Percentiles rank a stretch among this genome's conserved stretches.
Evolutionary conservation across 2,888 invertebrate species (phyloP).

Genomic region (Eupithecia insigniata): DNA sequence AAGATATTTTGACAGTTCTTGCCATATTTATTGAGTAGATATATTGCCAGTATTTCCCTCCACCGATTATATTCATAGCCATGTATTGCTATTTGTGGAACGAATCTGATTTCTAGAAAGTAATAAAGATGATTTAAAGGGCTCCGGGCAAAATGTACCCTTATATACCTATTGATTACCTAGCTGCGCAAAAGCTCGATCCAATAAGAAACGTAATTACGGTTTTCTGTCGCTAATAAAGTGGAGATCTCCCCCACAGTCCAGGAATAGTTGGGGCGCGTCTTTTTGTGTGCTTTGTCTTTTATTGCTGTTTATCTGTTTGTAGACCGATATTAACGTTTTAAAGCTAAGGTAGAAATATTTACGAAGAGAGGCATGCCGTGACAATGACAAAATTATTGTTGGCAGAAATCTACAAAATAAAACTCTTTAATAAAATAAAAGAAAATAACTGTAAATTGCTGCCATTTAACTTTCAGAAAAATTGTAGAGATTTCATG

Average conservation of each 20-base stretch:
- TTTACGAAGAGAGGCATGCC: neutral
- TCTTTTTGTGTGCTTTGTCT: conserved; percentile 11
- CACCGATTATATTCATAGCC: neutral
- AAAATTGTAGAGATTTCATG: neutral
- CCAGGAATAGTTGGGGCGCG: neutral
- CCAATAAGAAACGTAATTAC: conserved; percentile 5
- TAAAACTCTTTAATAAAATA: neutral
- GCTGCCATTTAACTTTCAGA: neutral
- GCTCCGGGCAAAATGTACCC: neutral
- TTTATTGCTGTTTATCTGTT: conserved; percentile 11
- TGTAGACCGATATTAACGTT: neutral
- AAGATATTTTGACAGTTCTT: too few species aligned
- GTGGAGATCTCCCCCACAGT: neutral
- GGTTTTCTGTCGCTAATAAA: neutral
- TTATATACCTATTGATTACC: neutral
- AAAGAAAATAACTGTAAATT: neutral
- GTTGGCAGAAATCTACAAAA: neutral
- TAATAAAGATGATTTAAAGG: neutral
- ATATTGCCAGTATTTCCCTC: too few species aligned
- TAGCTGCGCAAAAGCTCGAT: neutral
- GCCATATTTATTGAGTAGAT: too few species aligned
- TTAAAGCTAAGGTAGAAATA: neutral
- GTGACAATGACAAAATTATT: too few species aligned
- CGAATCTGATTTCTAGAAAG: neutral
- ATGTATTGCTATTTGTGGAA: neutral